Evolutionary conservation across 2,888 invertebrate species (phyloP), one percentile per base, ranked within the genome.

Genomic region (Parelbella ahira): DNA sequence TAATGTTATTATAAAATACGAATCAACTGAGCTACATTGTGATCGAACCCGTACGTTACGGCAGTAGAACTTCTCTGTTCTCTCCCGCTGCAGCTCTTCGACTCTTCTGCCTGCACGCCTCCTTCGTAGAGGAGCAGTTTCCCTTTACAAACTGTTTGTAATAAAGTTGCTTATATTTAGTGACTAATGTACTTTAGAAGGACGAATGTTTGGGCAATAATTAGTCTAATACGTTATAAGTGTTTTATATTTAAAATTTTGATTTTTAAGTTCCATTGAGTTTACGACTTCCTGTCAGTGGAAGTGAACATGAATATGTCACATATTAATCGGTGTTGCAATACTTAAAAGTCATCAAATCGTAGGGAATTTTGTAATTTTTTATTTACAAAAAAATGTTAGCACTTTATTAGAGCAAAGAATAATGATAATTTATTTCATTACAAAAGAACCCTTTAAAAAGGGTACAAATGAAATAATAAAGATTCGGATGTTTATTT

Each of bases 21-120:
- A 80, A 81, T 86, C 84, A 87, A 80, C 81, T 82, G 80, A 87
- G 86, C 86, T 87, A 72, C 77, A 86, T 84, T 86, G 86, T 84
- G 86, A 86, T 87, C 60, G 70, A 81, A 68, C 62, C 70, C 67
- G 66, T 75, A 69, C 60, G 66, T 60, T 58, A 59, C 55, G 51
- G 51, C 42, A 42, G 34, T 42, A 42, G 42, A 29, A 42, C 8
- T 49, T 59, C 54, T 57, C 53, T n/a, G n/a, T n/a, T 66, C 60
- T 72, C 64, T 72, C 51, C 67, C 65, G 67, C 61, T 53, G 48
- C 58, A 60, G 63, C 54, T 58, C 58, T 68, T 64, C 61, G 58
- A 60, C 64, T 66, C 54, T 38, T 37, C 44, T 30, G 34, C 33
- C 41, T 60, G 55, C 62, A 67, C 68, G 64, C 67, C 21, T 41